Evolutionary conservation across 2,113 vertebrate species (phyloP).

Genomic region (Orycteropus afer): DNA sequence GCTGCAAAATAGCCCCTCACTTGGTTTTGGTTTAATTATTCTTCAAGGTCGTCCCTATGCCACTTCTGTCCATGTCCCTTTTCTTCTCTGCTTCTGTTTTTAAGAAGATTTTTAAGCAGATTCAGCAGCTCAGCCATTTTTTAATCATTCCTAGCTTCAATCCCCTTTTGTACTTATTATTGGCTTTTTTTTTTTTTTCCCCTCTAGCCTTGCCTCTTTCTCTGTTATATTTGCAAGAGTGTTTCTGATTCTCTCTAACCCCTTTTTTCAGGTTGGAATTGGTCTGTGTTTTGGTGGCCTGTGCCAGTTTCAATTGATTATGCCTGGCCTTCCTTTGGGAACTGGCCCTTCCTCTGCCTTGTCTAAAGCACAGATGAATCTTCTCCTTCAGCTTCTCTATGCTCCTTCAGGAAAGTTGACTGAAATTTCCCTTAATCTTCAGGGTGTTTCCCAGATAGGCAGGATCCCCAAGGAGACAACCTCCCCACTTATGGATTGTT

Average conservation of each 20-base stretch:
- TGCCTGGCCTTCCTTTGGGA: not conserved
- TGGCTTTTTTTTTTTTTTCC: constrained; percentile 60
- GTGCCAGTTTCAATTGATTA: not conserved
- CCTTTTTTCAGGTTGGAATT: not conserved
- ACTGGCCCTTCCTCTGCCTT: not conserved
- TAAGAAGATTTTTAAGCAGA: constrained; percentile 71
- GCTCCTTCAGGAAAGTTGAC: not conserved
- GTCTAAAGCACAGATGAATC: not conserved
- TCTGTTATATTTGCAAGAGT: constrained; percentile 9
- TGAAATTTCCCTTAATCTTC: not conserved
- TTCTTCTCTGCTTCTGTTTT: constrained; percentile 73
- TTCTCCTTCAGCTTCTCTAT: not conserved
- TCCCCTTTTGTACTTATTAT: constrained; percentile 61
- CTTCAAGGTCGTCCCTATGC: constrained; percentile 71
- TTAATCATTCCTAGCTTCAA: constrained; percentile 67
- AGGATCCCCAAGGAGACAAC: not conserved
- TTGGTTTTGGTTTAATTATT: constrained; percentile 74
- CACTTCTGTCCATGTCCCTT: constrained; percentile 42
- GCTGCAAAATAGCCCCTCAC: constrained; percentile 66
- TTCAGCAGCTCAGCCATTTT: constrained; percentile 66
- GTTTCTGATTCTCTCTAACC: constrained; percentile 52
- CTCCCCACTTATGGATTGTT: fast-evolving
- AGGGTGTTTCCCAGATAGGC: not conserved
- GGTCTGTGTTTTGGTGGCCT: constrained; percentile 20
- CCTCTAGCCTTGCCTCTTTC: constrained; percentile 30